Conservation (phyloP, 1,140 invertebrate genomes). For the Hylaeus volcanicus region DNA sequence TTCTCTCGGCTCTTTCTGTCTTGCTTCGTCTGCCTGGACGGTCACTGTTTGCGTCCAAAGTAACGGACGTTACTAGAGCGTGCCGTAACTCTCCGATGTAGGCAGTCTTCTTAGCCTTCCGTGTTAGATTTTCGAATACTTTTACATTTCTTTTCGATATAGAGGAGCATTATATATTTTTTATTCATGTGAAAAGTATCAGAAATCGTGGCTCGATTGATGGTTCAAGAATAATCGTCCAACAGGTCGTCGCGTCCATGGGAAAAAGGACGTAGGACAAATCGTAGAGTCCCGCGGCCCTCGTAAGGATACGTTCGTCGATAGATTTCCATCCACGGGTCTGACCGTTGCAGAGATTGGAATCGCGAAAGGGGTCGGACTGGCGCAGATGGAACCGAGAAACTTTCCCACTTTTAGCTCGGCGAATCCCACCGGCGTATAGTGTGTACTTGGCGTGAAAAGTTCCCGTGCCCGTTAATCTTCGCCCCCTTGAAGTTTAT, state of each 20-base stretch:
- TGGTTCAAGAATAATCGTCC: too few relatives aligned
- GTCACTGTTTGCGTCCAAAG: background rate
- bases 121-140: too few relatives aligned
- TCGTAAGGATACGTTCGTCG: background rate
- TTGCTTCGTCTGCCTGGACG: background rate
- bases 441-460: conserved; percentile 46
- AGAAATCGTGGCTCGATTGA: too few relatives aligned
- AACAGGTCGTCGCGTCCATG: too few relatives aligned
- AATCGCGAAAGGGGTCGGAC: conserved; percentile 6
- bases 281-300: too few relatives aligned
- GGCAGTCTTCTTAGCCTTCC: background rate
- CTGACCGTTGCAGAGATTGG: background rate
- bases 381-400: background rate
- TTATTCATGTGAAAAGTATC: too few relatives aligned
- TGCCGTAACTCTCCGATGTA: background rate
- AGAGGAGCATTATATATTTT: too few relatives aligned
- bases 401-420: conserved; percentile 32
- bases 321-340: background rate
- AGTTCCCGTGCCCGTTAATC: conserved; percentile 60
- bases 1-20: background rate
- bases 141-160: too few relatives aligned
- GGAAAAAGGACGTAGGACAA: too few relatives aligned
- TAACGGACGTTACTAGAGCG: conserved; percentile 9
- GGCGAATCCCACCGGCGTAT: conserved; percentile 16
- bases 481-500: conserved; percentile 57